Conservation (phyloP, 1,140 invertebrate species). For the Temnothorax nylanderi region DNA sequence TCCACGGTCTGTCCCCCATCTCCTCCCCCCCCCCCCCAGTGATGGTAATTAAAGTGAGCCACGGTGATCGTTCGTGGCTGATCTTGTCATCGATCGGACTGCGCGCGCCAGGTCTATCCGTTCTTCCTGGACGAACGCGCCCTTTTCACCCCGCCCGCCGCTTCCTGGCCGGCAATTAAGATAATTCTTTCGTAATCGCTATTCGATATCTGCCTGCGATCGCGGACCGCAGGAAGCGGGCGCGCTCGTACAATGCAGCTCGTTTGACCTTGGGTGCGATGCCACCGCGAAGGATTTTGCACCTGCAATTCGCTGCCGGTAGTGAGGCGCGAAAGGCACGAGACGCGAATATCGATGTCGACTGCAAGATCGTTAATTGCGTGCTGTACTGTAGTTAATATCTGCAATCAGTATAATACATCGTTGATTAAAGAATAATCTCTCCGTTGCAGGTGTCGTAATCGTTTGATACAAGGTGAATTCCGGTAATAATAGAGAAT, state of each 20-base stretch:
- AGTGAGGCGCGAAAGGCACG: conserved; percentile 3
- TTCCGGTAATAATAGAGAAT: conserved; percentile 20
- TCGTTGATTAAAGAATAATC: conserved; percentile 29
- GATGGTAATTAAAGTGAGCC: conserved; percentile 79
- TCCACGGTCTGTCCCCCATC: background rate
- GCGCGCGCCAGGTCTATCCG: conserved; percentile 53
- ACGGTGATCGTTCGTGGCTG: conserved; percentile 76
- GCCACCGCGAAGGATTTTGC: conserved; percentile 66
- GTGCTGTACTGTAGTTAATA: conserved; percentile 4
- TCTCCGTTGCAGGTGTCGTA: conserved; percentile 22
- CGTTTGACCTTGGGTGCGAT: conserved; percentile 70
- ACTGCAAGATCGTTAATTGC: conserved; percentile 16
- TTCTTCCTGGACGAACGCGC: conserved; percentile 47
- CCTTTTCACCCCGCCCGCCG: conserved; percentile 17
- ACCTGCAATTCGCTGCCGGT: conserved; percentile 55
- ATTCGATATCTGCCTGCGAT: conserved; percentile 71
- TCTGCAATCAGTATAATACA: background rate
- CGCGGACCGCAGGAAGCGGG: conserved; percentile 4
- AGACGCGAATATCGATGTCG: conserved; percentile 27
- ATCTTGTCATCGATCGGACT: conserved; percentile 78
- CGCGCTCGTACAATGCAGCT: conserved; percentile 31
- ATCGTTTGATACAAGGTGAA: conserved; percentile 4
- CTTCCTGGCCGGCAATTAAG: conserved; percentile 75
- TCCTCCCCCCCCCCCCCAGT: background rate
- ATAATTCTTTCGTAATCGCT: conserved; percentile 75